Base-by-base conservation (phyloP, 2,797 vertebrate species). In the Pseudochaenichthys georgianus region DNA sequence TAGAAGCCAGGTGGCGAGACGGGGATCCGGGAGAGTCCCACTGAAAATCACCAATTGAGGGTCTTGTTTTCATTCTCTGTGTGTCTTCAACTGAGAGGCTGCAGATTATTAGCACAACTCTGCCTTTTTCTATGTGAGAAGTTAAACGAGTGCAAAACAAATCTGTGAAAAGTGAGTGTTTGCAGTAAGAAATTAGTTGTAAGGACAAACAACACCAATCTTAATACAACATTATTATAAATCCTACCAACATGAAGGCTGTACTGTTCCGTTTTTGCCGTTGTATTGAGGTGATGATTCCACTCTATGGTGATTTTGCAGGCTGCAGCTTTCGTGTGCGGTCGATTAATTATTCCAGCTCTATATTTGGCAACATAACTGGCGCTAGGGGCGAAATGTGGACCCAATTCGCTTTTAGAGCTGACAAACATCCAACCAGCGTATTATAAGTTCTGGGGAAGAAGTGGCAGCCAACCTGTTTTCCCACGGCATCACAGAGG, bases 21-120 rank as follows among this genome's bases (percentile, higher is more conserved):
- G 28, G 51, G 51, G 52, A 70, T 85, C 51, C 11, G 9, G 28
- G 68, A 71, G 81, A 86, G 62, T 77, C 79, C 69, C 43, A 70
- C 55, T 82, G 47, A 85, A 90, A 90, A 88, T 82, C 91, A 92
- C 81, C 83, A 62, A 23, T 59, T 42, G 43, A 78, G 79, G 61
- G 57, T 60, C 17, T 34, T 90, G 83, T 84, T 92, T 88, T 80
- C 16, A 17, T 81, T 80, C 52, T 62, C 75, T 62, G 45, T 50
- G 16, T 58, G 64, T 60, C 53, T 62, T 53, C 16, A 43, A 73
- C 46, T 28, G 43, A 71, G 53, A 59, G 45, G 52, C 19, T 16
- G 55, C 47, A 83, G 75, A 76, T 79, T 77, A 79, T 64, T 21
- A 75, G 65, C 70, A 80, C 3, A 9, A 38, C 34, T 38, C 8